Percentiles rank a stretch among this genome's conserved stretches.
Evolutionary conservation across 2,797 vertebrate species (phyloP).

Genomic region (Eulemur mongoz): DNA sequence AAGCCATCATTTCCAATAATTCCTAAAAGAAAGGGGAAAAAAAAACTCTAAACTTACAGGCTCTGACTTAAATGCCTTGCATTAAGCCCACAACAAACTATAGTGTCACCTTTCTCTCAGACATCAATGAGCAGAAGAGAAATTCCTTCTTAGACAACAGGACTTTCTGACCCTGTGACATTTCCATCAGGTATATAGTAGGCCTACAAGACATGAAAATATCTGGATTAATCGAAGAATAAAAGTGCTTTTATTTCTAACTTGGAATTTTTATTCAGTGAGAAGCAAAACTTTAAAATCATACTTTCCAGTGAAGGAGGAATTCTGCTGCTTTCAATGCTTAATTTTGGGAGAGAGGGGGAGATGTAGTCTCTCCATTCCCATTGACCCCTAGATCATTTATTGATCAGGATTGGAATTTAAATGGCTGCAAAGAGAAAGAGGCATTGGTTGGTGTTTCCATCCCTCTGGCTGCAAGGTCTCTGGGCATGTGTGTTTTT

Average conservation of each 20-base stretch:
- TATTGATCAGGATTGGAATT: background rate
- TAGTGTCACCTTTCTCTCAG: background rate
- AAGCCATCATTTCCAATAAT: background rate
- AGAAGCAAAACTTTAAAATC: background rate
- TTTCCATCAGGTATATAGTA: background rate
- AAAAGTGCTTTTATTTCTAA: background rate
- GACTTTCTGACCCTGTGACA: background rate
- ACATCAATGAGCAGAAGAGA: background rate
- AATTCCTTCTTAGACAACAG: background rate
- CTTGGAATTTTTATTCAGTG: background rate
- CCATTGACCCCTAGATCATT: background rate
- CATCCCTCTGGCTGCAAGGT: background rate
- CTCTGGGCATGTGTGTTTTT: accelerated
- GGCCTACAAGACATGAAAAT: background rate
- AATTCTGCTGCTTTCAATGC: background rate
- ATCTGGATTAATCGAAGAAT: background rate
- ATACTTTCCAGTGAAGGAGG: background rate
- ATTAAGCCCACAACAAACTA: background rate
- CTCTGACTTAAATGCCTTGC: background rate
- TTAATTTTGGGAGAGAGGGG: background rate
- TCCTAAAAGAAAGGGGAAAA: background rate
- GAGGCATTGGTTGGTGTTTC: background rate
- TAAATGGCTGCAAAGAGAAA: background rate
- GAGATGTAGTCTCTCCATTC: background rate
- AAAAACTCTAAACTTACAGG: background rate